Base-by-base conservation (phyloP, 2,113 vertebrate genomes). In the Hipposideros armiger region DNA sequence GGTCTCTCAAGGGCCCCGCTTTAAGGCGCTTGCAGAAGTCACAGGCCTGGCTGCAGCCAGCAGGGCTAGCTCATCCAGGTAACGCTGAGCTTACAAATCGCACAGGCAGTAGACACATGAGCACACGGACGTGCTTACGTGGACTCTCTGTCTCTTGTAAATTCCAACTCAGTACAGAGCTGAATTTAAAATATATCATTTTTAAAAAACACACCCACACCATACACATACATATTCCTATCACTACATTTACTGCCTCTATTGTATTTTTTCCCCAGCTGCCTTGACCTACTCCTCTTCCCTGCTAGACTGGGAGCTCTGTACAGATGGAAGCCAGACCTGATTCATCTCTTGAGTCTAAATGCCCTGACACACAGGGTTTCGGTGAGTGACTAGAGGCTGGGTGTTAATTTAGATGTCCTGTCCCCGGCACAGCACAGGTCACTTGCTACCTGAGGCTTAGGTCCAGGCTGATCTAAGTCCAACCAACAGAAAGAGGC, bases 21-120 rank as follows among this genome's bases (percentile, higher is more conserved):
- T 64, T 85, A 93, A 60, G 74, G 67, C 15, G 32, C 70, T 42
- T 96, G 58, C 87, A 52, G 74, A 89, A 95, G 73, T 89, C 92
- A 77, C 40, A 89, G 69, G 60, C n/a, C 28, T 74, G 83, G 56
- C 73, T 91, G 20, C 5, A 88, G 83, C 47, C 81, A 11, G 42
- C 81, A 11, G 42, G 45, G 50, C 22, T 32, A 22, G 3, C 52
- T 90, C 69, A 64, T n/a, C 20, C 50, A 17, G 54, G 36, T 24
- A 80, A 26, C 54, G 91, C 36, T 78, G 16, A 87, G 76, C 30
- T 84, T 82, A 67, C 11, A 14, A 78, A 64, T 16, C 10, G 28
- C 58, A 95, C 4, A 95, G 67, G 64, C 54, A 93, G 50, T 40
- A 62, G 40, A 50, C 47, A 78, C 7, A 42, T 15, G 54, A 80